Base-by-base conservation (phyloP, 2,888 invertebrate species). In the Acronicta aceris region DNA sequence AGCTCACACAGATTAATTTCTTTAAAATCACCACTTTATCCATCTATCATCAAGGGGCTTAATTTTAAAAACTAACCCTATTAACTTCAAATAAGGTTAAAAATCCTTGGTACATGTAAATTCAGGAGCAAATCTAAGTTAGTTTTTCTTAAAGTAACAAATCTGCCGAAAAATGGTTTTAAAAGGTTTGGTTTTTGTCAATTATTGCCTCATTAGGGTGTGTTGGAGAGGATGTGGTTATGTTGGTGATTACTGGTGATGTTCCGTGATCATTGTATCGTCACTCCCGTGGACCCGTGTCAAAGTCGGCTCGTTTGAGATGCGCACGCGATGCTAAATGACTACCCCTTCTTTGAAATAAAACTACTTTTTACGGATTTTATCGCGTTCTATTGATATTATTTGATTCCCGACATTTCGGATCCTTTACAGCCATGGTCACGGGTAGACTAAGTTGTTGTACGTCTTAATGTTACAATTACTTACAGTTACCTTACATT, bases 211-310 rank as follows among this genome's bases (percentile, higher is more conserved):
- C 54, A 77, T 76, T 77, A 72, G 65, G 41, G 52, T 21, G 51
- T 41, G 47, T 49, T 65, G 54, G 45, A 15, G 58, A 77, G 76
- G 76, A 76, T 72, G 77, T 76, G 77, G 77, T 74, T 48, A 43
- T 12, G 43, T 38, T 38, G 38, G 38, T 38, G 38, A 38, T 38
- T 38, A 38, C n/a, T 21, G 66, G 46, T 59, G 64, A 59, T 59
- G 36, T 17, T 56, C 38, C 56, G 52, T 71, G 76, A 65, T 76
- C 77, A 73, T 65, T 59, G 68, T 70, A 55, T 66, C 73, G 63
- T 57, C 73, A 76, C 60, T 65, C 16, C n/a, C 42, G 41, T 70
- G 59, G 59, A 62, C 16, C 13, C 40, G 42, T 70, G 63, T 59
- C 58, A 65, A 59, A 21, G 47, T 17, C 33, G 27, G 63, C 50